Conservation (phyloP, 2,888 invertebrate genomes). For the Priocnemis perturbator region DNA sequence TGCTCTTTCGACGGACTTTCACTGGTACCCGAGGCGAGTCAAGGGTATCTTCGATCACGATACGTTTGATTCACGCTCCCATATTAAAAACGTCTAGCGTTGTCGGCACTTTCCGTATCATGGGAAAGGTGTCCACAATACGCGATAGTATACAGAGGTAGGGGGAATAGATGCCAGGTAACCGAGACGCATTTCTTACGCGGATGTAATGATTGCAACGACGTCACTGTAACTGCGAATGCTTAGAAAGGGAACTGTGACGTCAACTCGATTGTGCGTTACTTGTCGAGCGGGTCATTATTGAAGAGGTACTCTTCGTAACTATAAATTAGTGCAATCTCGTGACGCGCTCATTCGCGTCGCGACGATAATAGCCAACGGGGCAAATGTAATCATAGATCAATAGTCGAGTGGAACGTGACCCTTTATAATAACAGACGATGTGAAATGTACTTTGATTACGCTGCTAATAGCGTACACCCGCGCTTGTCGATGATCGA, state of each 20-base stretch:
- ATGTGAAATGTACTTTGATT: slow-evolving; percentile 18
- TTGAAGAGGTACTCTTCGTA: no score
- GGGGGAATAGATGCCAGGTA: no score
- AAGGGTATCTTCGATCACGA: slow-evolving; percentile 44
- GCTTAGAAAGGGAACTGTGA: no score
- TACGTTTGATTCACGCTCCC: slow-evolving; percentile 32
- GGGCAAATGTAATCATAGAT: slow-evolving; percentile 24
- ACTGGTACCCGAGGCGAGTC: slow-evolving; percentile 36
- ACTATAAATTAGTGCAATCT: no score
- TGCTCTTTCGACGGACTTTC: slow-evolving; percentile 53
- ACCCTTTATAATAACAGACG: slow-evolving; percentile 31
- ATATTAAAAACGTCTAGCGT: slow-evolving; percentile 28
- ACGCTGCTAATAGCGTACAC: slow-evolving; percentile 18
- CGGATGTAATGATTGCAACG: no score
- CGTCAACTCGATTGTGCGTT: no score
- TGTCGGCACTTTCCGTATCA: background rate
- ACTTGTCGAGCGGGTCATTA: no score
- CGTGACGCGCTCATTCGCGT: slow-evolving; percentile 8
- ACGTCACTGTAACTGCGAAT: no score
- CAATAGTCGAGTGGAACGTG: slow-evolving; percentile 44
- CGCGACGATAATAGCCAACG: slow-evolving; percentile 23
- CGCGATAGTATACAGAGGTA: no score
- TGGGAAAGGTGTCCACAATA: no score
- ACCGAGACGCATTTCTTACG: no score
- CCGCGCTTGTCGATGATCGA: slow-evolving; percentile 6